A percentile compares a stretch with the other conserved stretches of the same genome.
These are phyloP conservation scores for Sebastes vulpes DNA, from an alignment of 2,797 vertebrate species.

Conservation along the genomic window DNA sequence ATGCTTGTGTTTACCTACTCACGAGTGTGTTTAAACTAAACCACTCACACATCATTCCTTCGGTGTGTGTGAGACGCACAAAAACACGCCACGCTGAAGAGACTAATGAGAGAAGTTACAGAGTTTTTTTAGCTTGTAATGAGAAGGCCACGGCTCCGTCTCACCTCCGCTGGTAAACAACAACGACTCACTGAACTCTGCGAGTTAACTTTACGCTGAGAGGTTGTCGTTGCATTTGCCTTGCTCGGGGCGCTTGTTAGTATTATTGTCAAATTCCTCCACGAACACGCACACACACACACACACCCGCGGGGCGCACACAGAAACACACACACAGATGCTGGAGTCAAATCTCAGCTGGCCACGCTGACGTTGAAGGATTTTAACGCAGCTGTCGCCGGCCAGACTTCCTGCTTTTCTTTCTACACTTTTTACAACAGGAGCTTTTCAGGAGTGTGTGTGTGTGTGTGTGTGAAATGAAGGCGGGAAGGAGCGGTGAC, in stretches of 20 bases:
- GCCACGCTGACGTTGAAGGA: constrained; percentile 37
- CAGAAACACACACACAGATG: constrained; percentile 22
- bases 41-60: constrained; percentile 25
- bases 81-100: not conserved
- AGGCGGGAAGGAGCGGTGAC: constrained; percentile 27
- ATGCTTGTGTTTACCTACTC: constrained; percentile 51
- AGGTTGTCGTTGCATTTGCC: constrained; percentile 23
- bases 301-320: constrained; percentile 9
- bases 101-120: constrained; percentile 56
- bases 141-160: constrained; percentile 50
- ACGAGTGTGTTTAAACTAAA: constrained; percentile 52
- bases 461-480: not conserved
- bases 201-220: constrained; percentile 37
- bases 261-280: constrained; percentile 53
- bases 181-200: constrained; percentile 28
- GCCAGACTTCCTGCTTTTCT: constrained; percentile 5
- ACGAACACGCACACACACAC: not conserved
- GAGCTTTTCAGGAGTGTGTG: constrained; percentile 18
- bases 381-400: constrained; percentile 51
- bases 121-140: constrained; percentile 56
- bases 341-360: constrained; percentile 65
- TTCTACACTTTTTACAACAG: constrained; percentile 14
- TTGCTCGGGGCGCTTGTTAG: constrained; percentile 49
- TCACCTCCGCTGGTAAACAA: constrained; percentile 62
- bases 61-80: not conserved